Base-by-base conservation (phyloP, 2,113 vertebrate species). In the Eolophus roseicapilla region DNA sequence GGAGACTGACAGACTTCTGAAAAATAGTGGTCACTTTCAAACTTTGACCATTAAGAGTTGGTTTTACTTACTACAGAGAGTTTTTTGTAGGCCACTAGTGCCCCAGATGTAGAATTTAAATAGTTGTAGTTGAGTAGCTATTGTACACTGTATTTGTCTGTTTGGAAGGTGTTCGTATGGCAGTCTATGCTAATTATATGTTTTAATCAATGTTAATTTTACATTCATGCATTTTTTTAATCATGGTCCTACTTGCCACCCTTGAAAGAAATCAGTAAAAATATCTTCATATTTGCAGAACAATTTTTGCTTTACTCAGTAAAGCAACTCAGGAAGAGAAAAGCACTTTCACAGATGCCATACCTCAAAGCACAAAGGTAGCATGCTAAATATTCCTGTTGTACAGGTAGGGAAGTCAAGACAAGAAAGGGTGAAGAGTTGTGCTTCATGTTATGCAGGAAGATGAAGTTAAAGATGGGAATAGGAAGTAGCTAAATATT, bases 191-290 rank as follows among this genome's bases (percentile, higher is more conserved):
- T 86, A 41, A 52, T 84, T 87, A 44, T 64, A 15, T 68, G 20
- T 82, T 95, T 93, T 80, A 35, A 73, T 91, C 28, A 55, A 14
- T 65, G 13, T 57, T 91, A 74, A 74, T 70, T 83, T 9, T 76
- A 31, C 6, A 18, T 57, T 13, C 17, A 27, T 69, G 18, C 5
- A 3, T 16, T 75, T 77, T 81, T 77, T 82, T 57, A 17, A 64
- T 71, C 19, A 47, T 47, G 39, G 8, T 7, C 8, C 17, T 10
- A 31, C 68, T 93, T 85, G 49, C 21, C 33, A 43, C 17, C 68
- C 59, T 87, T 14, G 6, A 71, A 90, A 93, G 70, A 77, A 49
- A 82, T n/a, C 19, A 75, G 27, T 75, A 86, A 87, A 90, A 94
- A 60, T 55, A 25, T 11, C 39, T 71, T 79, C 21, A 7, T 83